A percentile compares a stretch with the other conserved stretches of the same genome.
These are phyloP conservation scores for Ictalurus furcatus DNA, from an alignment of 2,113 vertebrate species.

Conservation along the genomic window DNA sequence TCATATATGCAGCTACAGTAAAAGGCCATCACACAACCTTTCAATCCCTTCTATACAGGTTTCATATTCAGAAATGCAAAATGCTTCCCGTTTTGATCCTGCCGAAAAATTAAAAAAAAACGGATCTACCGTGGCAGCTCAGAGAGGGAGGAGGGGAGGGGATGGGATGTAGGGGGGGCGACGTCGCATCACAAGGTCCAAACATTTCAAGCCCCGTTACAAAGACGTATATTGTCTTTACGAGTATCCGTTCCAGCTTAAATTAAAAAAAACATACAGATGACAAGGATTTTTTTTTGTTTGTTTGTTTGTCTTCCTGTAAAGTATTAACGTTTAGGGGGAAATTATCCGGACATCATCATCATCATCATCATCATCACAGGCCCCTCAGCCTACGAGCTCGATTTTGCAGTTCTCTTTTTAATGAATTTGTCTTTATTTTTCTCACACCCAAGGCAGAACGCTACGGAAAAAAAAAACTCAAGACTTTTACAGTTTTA, in stretches of 20 bases:
- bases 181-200: conserved; percentile 86
- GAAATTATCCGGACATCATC: conserved; percentile 78
- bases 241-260: conserved; percentile 90
- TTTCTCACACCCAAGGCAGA: conserved; percentile 98
- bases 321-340: conserved; percentile 81
- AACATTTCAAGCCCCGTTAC: conserved; percentile 57
- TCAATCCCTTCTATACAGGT: conserved; percentile 85
- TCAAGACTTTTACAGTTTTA: conserved; percentile 94
- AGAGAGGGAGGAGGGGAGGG: too few species aligned
- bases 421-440: conserved; percentile 65
- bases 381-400: conserved; percentile 51
- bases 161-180: not conserved
- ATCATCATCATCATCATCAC: conserved; percentile 63
- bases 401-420: conserved; percentile 64
- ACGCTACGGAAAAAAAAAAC: conserved; percentile 84
- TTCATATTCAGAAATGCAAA: conserved; percentile 85
- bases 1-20: conserved; percentile 75
- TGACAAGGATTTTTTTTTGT: conserved; percentile 74
- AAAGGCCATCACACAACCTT: conserved; percentile 84
- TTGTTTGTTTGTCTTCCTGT: conserved; percentile 63
- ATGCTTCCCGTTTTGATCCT: conserved; percentile 75
- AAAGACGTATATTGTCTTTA: conserved; percentile 45
- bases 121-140: conserved; percentile 88
- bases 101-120: conserved; percentile 77
- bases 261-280: conserved; percentile 85